Evolutionary conservation across 2,888 invertebrate genomes (phyloP).

Genomic region (Yponomeuta malinellus): DNA sequence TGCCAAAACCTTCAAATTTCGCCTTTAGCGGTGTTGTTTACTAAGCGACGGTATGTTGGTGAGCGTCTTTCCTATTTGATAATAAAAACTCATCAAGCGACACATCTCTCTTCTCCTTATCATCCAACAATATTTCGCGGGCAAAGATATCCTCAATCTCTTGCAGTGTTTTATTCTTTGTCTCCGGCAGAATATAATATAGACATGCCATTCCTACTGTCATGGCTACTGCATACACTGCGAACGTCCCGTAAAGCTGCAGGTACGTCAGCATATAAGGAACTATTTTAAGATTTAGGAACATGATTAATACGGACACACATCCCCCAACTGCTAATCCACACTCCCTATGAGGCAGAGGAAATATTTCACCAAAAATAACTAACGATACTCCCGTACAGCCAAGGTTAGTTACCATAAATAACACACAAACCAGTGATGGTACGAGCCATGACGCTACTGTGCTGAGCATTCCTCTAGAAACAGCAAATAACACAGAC

Average conservation of each 20-base stretch:
- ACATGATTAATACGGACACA: neutral
- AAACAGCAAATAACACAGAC: constrained; percentile 10
- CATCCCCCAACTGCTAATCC: neutral
- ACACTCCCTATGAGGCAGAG: neutral
- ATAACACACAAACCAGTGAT: constrained; percentile 18
- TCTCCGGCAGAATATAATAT: constrained; percentile 5
- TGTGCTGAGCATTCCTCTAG: neutral
- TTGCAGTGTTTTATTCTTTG: constrained; percentile 2
- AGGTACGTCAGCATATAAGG: neutral
- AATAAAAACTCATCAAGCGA: too few species aligned
- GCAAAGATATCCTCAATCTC: neutral
- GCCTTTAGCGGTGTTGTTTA: too few species aligned
- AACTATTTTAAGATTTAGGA: neutral
- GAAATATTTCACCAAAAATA: neutral
- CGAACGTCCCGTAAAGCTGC: neutral
- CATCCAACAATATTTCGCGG: too few species aligned
- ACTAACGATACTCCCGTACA: neutral
- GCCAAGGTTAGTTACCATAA: constrained; percentile 29
- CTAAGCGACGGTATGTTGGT: too few species aligned
- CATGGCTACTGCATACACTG: neutral
- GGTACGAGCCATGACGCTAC: neutral
- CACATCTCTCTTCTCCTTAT: too few species aligned
- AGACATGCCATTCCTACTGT: neutral
- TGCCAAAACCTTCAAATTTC: too few species aligned
- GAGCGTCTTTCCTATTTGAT: too few species aligned